Evolutionary conservation across 2,888 invertebrate species (phyloP).

Genomic region (Microplitis deprimator): DNA sequence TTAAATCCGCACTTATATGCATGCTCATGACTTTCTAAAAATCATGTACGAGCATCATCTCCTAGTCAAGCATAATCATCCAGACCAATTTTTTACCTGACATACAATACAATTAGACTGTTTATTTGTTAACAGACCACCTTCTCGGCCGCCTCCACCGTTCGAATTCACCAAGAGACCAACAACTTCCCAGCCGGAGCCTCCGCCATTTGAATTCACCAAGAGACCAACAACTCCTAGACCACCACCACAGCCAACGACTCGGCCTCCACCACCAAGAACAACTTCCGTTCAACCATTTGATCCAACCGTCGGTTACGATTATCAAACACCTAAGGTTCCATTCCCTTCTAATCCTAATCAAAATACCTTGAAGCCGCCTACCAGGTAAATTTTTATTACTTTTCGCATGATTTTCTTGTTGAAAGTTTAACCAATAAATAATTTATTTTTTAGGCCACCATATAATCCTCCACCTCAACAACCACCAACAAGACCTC

Average conservation of each 20-base stretch:
- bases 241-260: not conserved
- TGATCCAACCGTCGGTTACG: conserved; percentile 28
- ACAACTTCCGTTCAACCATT: too few species aligned
- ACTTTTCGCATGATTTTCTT: not conserved
- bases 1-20: too few species aligned
- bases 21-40: too few species aligned
- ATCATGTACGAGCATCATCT: too few species aligned
- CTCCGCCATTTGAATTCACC: too few species aligned
- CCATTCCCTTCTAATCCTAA: conserved; percentile 35
- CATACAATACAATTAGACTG: too few species aligned
- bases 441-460: not conserved
- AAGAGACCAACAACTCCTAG: conserved; percentile 2
- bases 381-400: conserved; percentile 26
- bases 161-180: conserved; percentile 24
- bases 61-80: too few species aligned
- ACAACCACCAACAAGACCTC: conserved; percentile 16
- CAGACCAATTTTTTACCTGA: too few species aligned
- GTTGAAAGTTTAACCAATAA: not conserved
- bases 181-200: not conserved
- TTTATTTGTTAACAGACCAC: not conserved
- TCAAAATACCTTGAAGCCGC: conserved; percentile 14
- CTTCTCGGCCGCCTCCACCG: conserved; percentile 21
- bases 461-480: not conserved
- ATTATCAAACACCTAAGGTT: conserved; percentile 40
- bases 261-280: too few species aligned